These are phyloP conservation scores for Pissodes strobi DNA, from an alignment of 1,140 invertebrate species.

Conservation along the genomic window DNA sequence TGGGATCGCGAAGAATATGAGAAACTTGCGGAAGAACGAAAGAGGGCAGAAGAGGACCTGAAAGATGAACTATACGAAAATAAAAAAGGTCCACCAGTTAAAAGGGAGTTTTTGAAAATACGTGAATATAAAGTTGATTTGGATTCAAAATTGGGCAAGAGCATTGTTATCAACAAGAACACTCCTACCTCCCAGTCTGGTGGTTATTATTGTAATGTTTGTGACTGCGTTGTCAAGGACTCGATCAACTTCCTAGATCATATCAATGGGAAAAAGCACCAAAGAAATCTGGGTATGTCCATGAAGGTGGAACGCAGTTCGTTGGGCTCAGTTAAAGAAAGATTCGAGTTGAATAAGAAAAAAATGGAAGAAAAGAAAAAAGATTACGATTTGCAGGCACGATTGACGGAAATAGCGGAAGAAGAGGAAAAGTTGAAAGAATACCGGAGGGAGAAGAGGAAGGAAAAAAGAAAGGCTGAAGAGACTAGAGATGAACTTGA, in stretches of 20 bases:
- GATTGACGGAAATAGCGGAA: slow-evolving; percentile 92
- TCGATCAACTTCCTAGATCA: slow-evolving; percentile 99
- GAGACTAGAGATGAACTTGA: slow-evolving; percentile 71
- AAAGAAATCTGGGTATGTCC: slow-evolving; percentile 90
- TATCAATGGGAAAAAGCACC: slow-evolving; percentile 99
- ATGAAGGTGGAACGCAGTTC: slow-evolving; percentile 97
- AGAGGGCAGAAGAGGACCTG: slow-evolving; percentile 62
- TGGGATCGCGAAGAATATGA: slow-evolving; percentile 97
- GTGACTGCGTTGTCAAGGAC: slow-evolving; percentile 99
- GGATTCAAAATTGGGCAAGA: slow-evolving; percentile 96
- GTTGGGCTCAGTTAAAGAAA: slow-evolving; percentile 92
- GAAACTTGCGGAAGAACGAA: slow-evolving; percentile 80
- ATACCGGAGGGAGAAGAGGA: slow-evolving; percentile 86
- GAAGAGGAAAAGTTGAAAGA: slow-evolving; percentile 96
- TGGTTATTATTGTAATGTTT: slow-evolving; percentile 99
- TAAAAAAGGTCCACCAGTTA: slow-evolving; percentile 75
- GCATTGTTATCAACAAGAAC: slow-evolving; percentile 97
- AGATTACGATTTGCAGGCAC: slow-evolving; percentile 92
- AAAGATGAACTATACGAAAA: slow-evolving; percentile 65
- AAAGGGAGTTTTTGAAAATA: slow-evolving; percentile 89
- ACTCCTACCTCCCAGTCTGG: slow-evolving; percentile 95
- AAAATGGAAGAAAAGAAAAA: slow-evolving; percentile 95
- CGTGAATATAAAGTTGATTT: slow-evolving; percentile 97
- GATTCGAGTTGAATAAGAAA: slow-evolving; percentile 92
- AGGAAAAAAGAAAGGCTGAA: slow-evolving; percentile 87